Evolutionary conservation across 2,113 vertebrate genomes (phyloP).

Genomic region (Martes martes): DNA sequence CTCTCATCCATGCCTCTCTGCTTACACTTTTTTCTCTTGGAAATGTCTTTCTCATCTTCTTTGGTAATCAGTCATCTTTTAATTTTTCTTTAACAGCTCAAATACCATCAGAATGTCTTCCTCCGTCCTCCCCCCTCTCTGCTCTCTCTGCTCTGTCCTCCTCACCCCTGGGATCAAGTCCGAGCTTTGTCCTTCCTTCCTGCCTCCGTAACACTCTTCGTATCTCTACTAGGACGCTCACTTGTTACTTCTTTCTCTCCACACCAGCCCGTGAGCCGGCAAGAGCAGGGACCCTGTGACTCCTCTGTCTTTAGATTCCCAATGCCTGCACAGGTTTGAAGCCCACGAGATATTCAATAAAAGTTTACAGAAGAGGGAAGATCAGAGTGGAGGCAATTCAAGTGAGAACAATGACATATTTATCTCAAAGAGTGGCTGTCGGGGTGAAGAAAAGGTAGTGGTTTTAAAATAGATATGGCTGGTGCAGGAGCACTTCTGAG

Average conservation of each 20-base stretch:
- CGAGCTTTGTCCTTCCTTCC: not conserved
- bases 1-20: not conserved
- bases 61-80: not conserved
- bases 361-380: not conserved
- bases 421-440: not conserved
- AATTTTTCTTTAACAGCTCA: not conserved
- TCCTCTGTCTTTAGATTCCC: not conserved
- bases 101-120: not conserved
- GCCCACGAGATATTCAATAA: not conserved
- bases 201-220: not conserved
- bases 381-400: not conserved
- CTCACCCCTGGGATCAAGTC: not conserved
- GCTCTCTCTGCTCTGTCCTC: not conserved
- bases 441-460: not conserved
- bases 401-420: not conserved
- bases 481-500: no score
- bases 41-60: not conserved
- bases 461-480: not conserved
- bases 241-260: not conserved
- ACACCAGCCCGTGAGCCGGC: not conserved
- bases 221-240: not conserved
- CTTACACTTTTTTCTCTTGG: not conserved
- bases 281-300: not conserved
- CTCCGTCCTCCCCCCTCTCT: not conserved
- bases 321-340: not conserved